A percentile compares a stretch with the other conserved stretches of the same genome.
Conservation (phyloP, 92 coral and sea anemone genomes). For the Paramuricea clavata region DNA sequence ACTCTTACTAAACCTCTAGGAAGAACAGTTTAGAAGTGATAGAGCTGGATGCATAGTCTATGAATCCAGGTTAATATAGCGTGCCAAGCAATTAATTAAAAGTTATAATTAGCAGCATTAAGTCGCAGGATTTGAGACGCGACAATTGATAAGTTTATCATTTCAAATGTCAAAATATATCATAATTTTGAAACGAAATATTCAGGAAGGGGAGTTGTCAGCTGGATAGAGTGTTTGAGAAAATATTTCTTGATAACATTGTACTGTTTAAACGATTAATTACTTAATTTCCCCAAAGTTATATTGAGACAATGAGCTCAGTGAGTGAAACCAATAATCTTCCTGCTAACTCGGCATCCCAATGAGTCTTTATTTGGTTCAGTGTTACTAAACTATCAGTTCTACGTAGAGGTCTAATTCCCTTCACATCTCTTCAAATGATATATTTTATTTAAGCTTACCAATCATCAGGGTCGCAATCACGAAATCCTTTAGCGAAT, state of each 20-base stretch:
- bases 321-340: no score
- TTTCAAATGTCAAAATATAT: constrained; percentile 15
- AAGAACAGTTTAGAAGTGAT: no score
- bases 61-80: background rate
- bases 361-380: no score
- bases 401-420: no score
- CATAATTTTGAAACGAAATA: background rate
- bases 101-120: background rate
- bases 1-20: no score
- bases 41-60: background rate
- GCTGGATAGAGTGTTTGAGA: background rate
- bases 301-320: background rate
- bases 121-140: constrained; percentile 14
- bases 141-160: constrained; percentile 16
- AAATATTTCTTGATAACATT: background rate
- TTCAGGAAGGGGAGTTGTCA: background rate
- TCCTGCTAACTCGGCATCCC: no score
- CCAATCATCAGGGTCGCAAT: constrained; percentile 99
- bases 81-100: constrained; percentile 23
- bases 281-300: background rate
- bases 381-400: no score
- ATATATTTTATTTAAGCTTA: constrained; percentile 44
- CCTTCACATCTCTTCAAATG: no score
- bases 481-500: constrained; percentile 98
- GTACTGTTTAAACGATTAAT: background rate